These are phyloP conservation scores for Neogobius melanostomus DNA, from an alignment of 2,113 vertebrate genomes.

Conservation along the genomic window DNA sequence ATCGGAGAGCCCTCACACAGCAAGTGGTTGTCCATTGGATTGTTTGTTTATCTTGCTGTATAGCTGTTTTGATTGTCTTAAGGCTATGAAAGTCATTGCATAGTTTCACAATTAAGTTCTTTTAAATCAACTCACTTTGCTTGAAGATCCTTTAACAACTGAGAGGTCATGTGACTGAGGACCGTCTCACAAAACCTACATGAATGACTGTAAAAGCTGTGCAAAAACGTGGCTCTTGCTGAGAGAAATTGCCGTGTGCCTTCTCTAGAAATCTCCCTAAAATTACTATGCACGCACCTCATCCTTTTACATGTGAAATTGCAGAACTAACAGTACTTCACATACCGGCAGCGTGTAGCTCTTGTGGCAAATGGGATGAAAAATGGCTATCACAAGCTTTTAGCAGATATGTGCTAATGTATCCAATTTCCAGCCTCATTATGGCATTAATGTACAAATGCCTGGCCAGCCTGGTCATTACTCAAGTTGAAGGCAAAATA, in stretches of 20 bases:
- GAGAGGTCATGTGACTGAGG: not conserved
- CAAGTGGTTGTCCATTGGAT: not conserved
- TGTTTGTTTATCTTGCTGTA: not conserved
- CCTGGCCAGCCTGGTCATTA: slow-evolving; percentile 64
- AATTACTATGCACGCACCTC: slow-evolving; percentile 28
- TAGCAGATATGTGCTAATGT: slow-evolving; percentile 70
- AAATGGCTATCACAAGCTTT: slow-evolving; percentile 71
- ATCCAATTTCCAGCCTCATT: slow-evolving; percentile 72
- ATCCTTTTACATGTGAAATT: slow-evolving; percentile 24
- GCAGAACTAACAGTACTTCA: slow-evolving; percentile 37
- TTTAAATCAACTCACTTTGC: slow-evolving; percentile 5
- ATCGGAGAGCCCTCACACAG: not conserved
- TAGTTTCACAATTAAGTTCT: not conserved
- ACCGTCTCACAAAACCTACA: not conserved
- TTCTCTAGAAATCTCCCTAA: slow-evolving; percentile 38
- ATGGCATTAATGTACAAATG: slow-evolving; percentile 68
- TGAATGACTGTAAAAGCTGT: not conserved
- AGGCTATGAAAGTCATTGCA: not conserved
- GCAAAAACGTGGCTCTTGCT: slow-evolving; percentile 23
- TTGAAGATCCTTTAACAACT: not conserved
- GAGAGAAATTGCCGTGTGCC: slow-evolving; percentile 29
- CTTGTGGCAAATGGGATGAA: slow-evolving; percentile 65
- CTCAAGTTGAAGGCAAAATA: slow-evolving; percentile 70
- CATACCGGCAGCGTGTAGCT: slow-evolving; percentile 39
- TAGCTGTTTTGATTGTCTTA: not conserved